Percentiles rank a stretch among this genome's conserved stretches.
Conservation (phyloP, 2,797 vertebrate species). For the Babyrousa celebensis region DNA sequence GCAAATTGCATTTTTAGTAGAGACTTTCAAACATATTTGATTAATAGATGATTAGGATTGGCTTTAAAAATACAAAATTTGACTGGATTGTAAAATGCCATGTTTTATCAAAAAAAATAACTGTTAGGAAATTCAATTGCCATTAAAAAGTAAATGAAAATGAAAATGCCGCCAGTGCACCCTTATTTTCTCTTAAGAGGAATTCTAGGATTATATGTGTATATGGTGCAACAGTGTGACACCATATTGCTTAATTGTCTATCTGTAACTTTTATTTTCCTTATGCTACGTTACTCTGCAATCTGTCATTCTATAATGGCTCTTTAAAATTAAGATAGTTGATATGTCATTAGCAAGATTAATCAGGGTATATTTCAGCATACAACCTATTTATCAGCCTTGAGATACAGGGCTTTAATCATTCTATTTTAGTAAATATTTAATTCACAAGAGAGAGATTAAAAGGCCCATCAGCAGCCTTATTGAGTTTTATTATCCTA, state of each 20-base stretch:
- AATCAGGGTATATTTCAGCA: not conserved
- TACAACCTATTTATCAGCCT: not conserved
- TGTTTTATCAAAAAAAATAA: conserved; percentile 77
- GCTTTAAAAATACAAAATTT: conserved; percentile 39
- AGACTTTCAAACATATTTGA: conserved; percentile 75
- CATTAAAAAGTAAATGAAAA: conserved; percentile 77
- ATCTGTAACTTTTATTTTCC: conserved; percentile 69
- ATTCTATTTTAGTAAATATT: conserved; percentile 59
- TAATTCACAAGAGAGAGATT: conserved; percentile 52
- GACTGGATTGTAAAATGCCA: conserved; percentile 78
- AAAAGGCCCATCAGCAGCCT: not conserved
- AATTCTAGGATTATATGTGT: conserved; percentile 48
- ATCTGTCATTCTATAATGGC: conserved; percentile 12
- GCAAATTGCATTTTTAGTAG: conserved; percentile 70
- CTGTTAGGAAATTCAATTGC: conserved; percentile 75
- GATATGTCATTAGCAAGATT: not conserved
- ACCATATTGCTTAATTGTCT: conserved; percentile 28
- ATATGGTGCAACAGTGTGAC: conserved; percentile 10
- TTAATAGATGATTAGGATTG: conserved; percentile 71
- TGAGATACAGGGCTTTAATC: not conserved
- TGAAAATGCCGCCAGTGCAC: not conserved
- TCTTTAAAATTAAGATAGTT: conserved; percentile 33
- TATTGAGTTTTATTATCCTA: conserved; percentile 62
- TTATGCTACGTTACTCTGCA: conserved; percentile 63
- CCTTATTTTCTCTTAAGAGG: conserved; percentile 58